A percentile compares a stretch with the other conserved stretches of the same genome.
Conservation (phyloP, 1,140 invertebrate species). For the Antheraea mylitta region DNA sequence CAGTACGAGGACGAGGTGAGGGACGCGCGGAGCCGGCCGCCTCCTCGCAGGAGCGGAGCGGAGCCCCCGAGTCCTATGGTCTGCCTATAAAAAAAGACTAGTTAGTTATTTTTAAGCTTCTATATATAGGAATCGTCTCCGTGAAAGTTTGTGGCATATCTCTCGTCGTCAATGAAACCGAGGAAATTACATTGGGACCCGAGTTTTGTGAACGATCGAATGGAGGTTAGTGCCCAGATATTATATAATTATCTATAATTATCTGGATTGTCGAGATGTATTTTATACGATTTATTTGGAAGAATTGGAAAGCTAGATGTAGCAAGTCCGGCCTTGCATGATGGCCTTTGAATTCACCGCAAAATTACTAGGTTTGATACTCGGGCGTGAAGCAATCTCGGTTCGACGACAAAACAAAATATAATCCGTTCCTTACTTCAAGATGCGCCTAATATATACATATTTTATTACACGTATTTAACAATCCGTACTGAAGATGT, state of each 20-base stretch:
- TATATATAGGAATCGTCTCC: slow-evolving; percentile 61
- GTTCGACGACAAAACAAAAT: not conserved
- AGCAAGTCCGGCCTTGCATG: slow-evolving; percentile 39
- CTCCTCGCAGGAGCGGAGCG: slow-evolving; percentile 15
- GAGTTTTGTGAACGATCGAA: no score
- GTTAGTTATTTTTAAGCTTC: slow-evolving; percentile 74
- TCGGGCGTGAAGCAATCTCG: not conserved
- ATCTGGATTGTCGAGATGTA: no score
- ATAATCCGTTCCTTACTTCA: slow-evolving; percentile 38
- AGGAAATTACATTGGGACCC: not conserved
- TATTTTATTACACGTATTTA: slow-evolving; percentile 72
- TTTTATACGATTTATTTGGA: no score
- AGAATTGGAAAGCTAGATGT: slow-evolving; percentile 16
- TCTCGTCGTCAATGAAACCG: slow-evolving; percentile 41
- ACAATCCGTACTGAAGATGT: slow-evolving; percentile 46
- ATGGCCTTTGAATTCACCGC: slow-evolving; percentile 34
- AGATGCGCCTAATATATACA: slow-evolving; percentile 27
- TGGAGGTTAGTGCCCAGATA: no score
- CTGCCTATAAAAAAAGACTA: slow-evolving; percentile 70
- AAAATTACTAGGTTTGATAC: no score
- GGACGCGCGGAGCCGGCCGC: slow-evolving; percentile 32
- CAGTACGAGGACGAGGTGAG: slow-evolving; percentile 70
- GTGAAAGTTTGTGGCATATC: slow-evolving; percentile 57
- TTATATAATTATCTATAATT: no score
- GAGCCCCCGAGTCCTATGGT: slow-evolving; percentile 51